Evolutionary conservation across 2,888 invertebrate genomes (phyloP), one percentile per base, ranked within the genome.

Genomic region (Drosophila picticornis): DNA sequence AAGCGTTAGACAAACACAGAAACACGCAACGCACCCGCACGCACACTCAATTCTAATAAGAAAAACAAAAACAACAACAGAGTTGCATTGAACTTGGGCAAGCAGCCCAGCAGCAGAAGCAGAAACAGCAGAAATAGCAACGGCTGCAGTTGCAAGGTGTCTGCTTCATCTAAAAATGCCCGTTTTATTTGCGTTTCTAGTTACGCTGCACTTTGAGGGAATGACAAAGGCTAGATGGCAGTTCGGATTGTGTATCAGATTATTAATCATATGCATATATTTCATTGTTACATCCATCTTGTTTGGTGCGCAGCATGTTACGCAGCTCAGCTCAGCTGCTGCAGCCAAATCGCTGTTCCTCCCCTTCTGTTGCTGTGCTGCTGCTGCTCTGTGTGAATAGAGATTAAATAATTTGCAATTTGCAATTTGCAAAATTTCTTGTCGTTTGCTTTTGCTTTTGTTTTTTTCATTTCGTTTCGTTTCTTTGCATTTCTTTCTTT

Each of bases 271-370:
- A 25, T 25, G 19, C 25, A 38, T 27, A 31, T 57, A 57, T 69
- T 68, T 75, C 51, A 78, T 70, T 67, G 22, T 63, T 66, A 40
- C 67, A 72, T 58, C 38, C 65, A 75, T 58, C 34, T 75, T 72
- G 70, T 64, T 77, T 46, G 71, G 58, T 70, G 53, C 50, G 68
- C 69, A 51, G 68, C 69, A 53, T 78, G 73, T 74, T 80, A 80
- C 73, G 80, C 80, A 75, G 74, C 67, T 60, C 80, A 75, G 74
- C 67, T 60, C 72, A 72, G 66, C 64, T 70, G 75, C 75, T 65
- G 63, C 43, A 36, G 36, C 62, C 16, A 46, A 31, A 25, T 13
- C 13, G 25, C 25, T 16, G 46, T 16, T 4, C 16, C 46, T 46
- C 22, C 46, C 55, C 52, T 58, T n/a, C 29, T 51, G 43, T 31